phyloP scores from a whole-genome alignment of 2,113 vertebrate species.

The Channa maculata region DNA sequence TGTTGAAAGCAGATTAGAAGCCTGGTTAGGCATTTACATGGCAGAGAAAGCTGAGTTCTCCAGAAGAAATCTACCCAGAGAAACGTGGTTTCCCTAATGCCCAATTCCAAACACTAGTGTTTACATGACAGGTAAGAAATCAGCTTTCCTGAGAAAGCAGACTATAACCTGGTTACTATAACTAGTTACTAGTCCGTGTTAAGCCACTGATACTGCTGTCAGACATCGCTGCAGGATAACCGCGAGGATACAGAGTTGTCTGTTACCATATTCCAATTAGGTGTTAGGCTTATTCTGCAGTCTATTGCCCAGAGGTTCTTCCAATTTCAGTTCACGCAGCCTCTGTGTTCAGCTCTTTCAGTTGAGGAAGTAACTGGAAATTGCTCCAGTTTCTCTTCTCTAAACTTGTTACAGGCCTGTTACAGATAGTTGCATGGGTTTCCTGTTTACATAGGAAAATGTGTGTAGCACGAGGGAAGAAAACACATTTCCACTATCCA shows the following conservation, averaged over 20 bases:
- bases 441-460: too few relatives aligned
- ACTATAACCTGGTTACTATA: too few relatives aligned
- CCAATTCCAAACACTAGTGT: too few relatives aligned
- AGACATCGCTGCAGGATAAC: background rate
- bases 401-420: background rate
- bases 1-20: too few relatives aligned
- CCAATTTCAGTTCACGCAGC: background rate
- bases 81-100: background rate
- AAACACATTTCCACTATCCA: too few relatives aligned
- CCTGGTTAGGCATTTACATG: too few relatives aligned
- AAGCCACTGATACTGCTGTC: background rate
- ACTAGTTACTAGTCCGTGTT: too few relatives aligned
- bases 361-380: constrained; percentile 3
- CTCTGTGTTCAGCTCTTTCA: background rate
- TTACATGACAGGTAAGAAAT: too few relatives aligned
- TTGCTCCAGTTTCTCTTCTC: constrained; percentile 28
- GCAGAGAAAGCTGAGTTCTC: too few relatives aligned
- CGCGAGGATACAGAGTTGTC: background rate
- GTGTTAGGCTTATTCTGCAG: background rate
- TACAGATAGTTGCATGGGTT: background rate
- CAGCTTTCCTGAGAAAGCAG: too few relatives aligned
- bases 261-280: background rate
- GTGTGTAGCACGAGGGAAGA: too few relatives aligned
- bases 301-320: background rate
- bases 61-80: background rate